Base-by-base conservation (phyloP, 2,888 invertebrate genomes). In the Cantharis rufa region DNA sequence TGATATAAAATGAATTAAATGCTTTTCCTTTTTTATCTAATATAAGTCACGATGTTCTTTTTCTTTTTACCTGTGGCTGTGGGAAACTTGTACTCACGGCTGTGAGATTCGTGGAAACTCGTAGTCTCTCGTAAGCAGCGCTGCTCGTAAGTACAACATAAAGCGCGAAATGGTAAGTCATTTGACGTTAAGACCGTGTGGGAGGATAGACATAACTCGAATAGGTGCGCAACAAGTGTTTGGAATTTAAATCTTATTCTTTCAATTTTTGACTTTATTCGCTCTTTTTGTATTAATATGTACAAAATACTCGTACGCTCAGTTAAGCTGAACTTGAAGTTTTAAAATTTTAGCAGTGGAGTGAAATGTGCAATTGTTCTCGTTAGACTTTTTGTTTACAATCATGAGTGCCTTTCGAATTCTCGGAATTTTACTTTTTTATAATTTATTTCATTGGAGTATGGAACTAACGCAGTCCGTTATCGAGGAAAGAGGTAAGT, bases 401-500 rank as follows among this genome's bases (percentile, higher is more conserved):
- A 72, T 16, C 72, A 72, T 72, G 72, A 32, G 18, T 16, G 27
- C 48, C 48, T 15, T 28, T n/a, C 16, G 13, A 10, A 15, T 11
- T 24, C 69, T 72, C 32, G 62, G 69, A 63, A 10, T 74, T 71
- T 72, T 71, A 21, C 11, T 72, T 24, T 18, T 75, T 16, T 18
- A 62, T 28, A 24, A n/a, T 32, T 63, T 48, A 62, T 13, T 61
- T 71, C 75, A 62, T 62, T 28, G 64, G 15, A 18, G 63, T 71
- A 48, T 48, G 48, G n/a, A 48, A 48, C 48, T 48, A 1, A 7
- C 48, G 7, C n/a, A 48, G n/a, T 63, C 77, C 11, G 71, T 80
- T 69, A 84, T 83, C 62, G 85, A 85, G 74, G 85, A 85, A 84
- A 84, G 85, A 85, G 85, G 85, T 85, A 69, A 81, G 83, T 72